phyloP scores from a whole-genome alignment of 2,888 invertebrate genomes.

The Orthonevra nobilis region DNA sequence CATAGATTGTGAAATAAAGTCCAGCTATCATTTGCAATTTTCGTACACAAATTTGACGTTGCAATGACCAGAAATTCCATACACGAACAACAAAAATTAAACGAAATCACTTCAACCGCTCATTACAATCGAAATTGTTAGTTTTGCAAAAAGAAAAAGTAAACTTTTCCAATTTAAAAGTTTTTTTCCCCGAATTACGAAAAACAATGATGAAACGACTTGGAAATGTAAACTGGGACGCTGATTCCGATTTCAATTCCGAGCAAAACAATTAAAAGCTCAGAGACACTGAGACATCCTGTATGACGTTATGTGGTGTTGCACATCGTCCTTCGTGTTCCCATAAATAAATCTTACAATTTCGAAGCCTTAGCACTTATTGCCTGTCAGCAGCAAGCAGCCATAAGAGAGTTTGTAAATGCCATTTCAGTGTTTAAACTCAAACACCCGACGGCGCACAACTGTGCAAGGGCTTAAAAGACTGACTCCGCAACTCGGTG shows the following conservation, averaged over 20 bases:
- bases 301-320: slow-evolving; percentile 60
- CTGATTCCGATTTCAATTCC: slow-evolving; percentile 43
- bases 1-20: too few relatives aligned
- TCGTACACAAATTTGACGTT: slow-evolving; percentile 1
- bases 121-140: slow-evolving; percentile 67
- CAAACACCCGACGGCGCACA: not conserved
- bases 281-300: slow-evolving; percentile 29
- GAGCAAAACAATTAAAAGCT: slow-evolving; percentile 59
- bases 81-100: slow-evolving; percentile 64
- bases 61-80: slow-evolving; percentile 10
- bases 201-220: slow-evolving; percentile 47
- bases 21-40: too few relatives aligned
- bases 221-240: not conserved
- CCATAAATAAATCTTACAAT: slow-evolving; percentile 7
- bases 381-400: not conserved
- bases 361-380: not conserved
- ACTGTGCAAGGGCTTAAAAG: not conserved
- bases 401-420: not conserved
- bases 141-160: too few relatives aligned
- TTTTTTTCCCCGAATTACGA: slow-evolving; percentile 54
- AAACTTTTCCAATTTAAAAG: slow-evolving; percentile 66
- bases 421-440: not conserved
- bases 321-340: slow-evolving; percentile 15
- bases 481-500: too few relatives aligned
- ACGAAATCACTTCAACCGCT: slow-evolving; percentile 68